A percentile compares a stretch with the other conserved stretches of the same genome.
Conservation (phyloP, 2,113 vertebrate species). For the Panurus biarmicus region DNA sequence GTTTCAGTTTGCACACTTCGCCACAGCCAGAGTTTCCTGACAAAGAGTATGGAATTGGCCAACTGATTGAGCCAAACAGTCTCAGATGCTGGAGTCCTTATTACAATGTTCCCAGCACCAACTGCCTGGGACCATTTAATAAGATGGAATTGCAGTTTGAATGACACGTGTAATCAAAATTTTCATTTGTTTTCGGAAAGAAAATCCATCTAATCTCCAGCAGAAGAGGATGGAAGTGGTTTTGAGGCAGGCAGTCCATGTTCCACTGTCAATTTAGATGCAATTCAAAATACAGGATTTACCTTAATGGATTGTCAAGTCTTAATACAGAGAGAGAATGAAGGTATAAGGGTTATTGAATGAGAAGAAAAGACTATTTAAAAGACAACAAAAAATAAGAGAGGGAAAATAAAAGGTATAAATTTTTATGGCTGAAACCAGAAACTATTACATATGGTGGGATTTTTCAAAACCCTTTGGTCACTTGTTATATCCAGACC, state of each 20-base stretch:
- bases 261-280: constrained; percentile 1
- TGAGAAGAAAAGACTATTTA: not conserved
- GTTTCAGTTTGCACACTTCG: not conserved
- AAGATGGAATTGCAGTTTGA: constrained; percentile 34
- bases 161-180: constrained; percentile 40
- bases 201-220: constrained; percentile 13
- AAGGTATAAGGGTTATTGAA: not conserved
- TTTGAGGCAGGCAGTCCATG: not conserved
- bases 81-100: not conserved
- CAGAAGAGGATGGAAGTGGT: not conserved
- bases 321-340: not conserved
- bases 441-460: not conserved
- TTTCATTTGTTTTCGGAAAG: constrained; percentile 30
- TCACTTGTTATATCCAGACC: not conserved
- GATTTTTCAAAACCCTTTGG: not conserved
- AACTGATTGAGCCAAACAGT: constrained; percentile 1
- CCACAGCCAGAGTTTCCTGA: not conserved
- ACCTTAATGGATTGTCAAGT: constrained; percentile 16
- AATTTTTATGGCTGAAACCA: not conserved
- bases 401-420: not conserved
- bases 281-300: constrained; percentile 30
- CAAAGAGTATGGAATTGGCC: not conserved
- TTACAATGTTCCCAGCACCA: not conserved
- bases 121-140: constrained; percentile 39
- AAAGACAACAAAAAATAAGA: constrained; percentile 9